These are phyloP conservation scores for Naso thynnoides DNA, from an alignment of 2,797 vertebrate species.

Conservation along the genomic window DNA sequence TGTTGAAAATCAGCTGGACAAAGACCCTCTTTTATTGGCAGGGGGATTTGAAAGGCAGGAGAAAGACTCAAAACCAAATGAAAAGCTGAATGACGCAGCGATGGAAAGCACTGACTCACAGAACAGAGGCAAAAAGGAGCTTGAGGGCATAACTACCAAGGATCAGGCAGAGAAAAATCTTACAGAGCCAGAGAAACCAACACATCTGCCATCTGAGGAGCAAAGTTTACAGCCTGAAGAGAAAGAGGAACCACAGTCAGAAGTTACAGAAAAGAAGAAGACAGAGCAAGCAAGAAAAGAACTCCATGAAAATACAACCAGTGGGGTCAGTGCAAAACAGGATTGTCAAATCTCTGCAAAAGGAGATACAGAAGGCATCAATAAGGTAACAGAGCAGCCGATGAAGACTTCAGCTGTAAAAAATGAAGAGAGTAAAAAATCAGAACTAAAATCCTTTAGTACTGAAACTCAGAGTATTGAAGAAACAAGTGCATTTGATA, in stretches of 20 bases:
- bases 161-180: slow-evolving; percentile 25
- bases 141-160: slow-evolving; percentile 14
- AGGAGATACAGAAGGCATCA: slow-evolving; percentile 20
- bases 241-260: slow-evolving; percentile 15
- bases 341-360: slow-evolving; percentile 10
- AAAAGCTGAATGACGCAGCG: slow-evolving; percentile 43
- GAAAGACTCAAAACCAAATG: slow-evolving; percentile 53
- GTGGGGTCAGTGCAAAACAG: slow-evolving; percentile 16
- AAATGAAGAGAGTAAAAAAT: slow-evolving; percentile 17
- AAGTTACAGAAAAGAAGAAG: slow-evolving; percentile 32
- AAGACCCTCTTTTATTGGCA: slow-evolving; percentile 65
- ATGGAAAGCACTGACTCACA: slow-evolving; percentile 49
- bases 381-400: slow-evolving; percentile 15
- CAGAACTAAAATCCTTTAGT: background rate
- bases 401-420: slow-evolving; percentile 3
- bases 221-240: slow-evolving; percentile 23
- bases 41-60: slow-evolving; percentile 33
- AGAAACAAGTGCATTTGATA: background rate
- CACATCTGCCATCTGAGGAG: slow-evolving; percentile 35
- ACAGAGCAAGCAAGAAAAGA: slow-evolving; percentile 10
- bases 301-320: slow-evolving; percentile 15
- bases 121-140: slow-evolving; percentile 39
- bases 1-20: slow-evolving; percentile 66
- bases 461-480: slow-evolving; percentile 10
- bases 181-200: slow-evolving; percentile 36